Conservation (phyloP, 64 coral and sea anemone genomes). For the Anthopleura sola region DNA sequence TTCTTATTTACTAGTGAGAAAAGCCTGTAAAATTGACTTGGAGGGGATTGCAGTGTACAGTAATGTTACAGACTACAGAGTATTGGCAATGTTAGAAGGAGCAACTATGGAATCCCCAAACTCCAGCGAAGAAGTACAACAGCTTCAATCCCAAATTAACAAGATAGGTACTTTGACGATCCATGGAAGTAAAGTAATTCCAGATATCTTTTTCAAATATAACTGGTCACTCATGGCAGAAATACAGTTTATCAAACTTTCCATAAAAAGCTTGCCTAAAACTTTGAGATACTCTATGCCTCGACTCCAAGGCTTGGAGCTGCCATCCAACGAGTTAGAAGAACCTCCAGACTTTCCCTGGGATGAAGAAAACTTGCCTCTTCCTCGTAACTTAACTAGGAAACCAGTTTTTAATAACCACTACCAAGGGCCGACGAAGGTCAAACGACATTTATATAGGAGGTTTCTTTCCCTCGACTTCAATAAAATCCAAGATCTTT, state of each 20-base stretch:
- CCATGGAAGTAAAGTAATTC: conserved; percentile 1
- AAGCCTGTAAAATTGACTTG: conserved; percentile 21
- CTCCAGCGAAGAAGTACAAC: not conserved
- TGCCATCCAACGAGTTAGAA: conserved; percentile 31
- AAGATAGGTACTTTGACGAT: conserved; percentile 26
- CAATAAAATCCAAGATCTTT: conserved; percentile 62
- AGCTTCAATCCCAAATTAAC: not conserved
- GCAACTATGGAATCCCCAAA: conserved; percentile 1
- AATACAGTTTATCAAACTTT: conserved; percentile 11
- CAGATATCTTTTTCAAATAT: conserved; percentile 11
- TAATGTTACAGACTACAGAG: conserved; percentile 42
- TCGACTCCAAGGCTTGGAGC: conserved; percentile 49
- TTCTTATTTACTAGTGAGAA: not conserved
- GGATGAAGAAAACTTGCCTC: conserved; percentile 12
- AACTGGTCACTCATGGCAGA: conserved; percentile 70
- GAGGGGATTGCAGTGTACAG: not conserved
- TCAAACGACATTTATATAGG: conserved; percentile 47
- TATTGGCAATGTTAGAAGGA: not conserved
- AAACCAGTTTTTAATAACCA: conserved; percentile 38
- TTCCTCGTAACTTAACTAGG: conserved; percentile 54
- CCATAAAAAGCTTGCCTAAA: conserved; percentile 22
- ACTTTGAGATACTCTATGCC: conserved; percentile 52
- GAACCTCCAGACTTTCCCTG: conserved; percentile 69
- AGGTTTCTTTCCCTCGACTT: conserved; percentile 61
- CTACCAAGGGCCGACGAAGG: conserved; percentile 39